Percentiles rank a stretch among this genome's conserved stretches.
These are phyloP conservation scores for Zele albiditarsus DNA, from an alignment of 2,888 invertebrate genomes.

Conservation along the genomic window DNA sequence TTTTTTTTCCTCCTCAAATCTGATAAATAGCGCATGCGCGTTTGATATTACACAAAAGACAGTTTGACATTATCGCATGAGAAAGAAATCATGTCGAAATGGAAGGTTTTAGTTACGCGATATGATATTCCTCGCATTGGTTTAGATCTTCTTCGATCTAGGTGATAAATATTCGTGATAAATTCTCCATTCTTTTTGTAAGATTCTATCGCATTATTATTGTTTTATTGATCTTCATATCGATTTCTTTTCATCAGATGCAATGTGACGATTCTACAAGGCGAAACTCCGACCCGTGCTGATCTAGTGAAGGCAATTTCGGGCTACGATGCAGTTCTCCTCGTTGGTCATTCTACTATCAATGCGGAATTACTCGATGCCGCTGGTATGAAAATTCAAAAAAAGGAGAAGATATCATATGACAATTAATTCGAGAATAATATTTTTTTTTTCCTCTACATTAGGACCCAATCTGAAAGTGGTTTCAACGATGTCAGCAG, in stretches of 20 bases:
- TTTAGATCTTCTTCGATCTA: conserved; percentile 70
- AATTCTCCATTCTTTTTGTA: background rate
- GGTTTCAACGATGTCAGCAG: conserved; percentile 89
- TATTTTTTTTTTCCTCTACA: too few species aligned
- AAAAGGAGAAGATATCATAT: background rate
- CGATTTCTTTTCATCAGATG: conserved; percentile 55
- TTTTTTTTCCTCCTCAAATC: background rate
- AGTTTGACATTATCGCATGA: background rate
- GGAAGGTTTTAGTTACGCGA: conserved; percentile 73
- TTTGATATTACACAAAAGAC: background rate
- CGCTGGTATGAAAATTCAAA: conserved; percentile 74
- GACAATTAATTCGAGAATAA: too few species aligned
- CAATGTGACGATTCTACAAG: conserved; percentile 63
- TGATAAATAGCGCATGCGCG: conserved; percentile 27
- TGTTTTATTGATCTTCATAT: background rate
- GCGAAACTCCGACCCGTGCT: conserved; percentile 46
- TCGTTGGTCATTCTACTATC: conserved; percentile 63
- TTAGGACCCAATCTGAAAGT: conserved; percentile 83
- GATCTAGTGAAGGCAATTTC: conserved; percentile 60
- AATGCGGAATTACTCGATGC: conserved; percentile 77
- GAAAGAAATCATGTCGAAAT: conserved; percentile 65
- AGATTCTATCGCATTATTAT: background rate
- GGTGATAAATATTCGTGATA: conserved; percentile 61
- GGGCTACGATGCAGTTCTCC: conserved; percentile 63
- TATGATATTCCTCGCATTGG: conserved; percentile 72